A percentile compares a stretch with the other conserved stretches of the same genome.
These are phyloP conservation scores for Colinus virginianus DNA, from an alignment of 2,113 vertebrate species.

Conservation along the genomic window DNA sequence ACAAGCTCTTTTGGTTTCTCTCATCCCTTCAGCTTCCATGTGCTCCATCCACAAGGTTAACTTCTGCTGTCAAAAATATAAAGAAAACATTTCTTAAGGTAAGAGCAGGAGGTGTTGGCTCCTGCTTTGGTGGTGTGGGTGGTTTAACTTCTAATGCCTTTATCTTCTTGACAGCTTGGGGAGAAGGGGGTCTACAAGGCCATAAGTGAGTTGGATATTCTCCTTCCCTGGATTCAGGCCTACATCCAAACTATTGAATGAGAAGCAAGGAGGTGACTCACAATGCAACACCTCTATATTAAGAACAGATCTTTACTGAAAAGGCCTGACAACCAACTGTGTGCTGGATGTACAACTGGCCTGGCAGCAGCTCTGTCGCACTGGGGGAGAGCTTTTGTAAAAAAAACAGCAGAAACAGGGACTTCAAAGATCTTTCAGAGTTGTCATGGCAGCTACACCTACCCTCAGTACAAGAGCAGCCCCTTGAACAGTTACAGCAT, in stretches of 20 bases:
- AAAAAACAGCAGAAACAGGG: not conserved
- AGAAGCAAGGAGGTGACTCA: not conserved
- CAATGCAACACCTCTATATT: not conserved
- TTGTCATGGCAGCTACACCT: not conserved
- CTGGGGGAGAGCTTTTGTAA: not conserved
- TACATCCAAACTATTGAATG: slow-evolving; percentile 53
- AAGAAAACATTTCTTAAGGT: slow-evolving; percentile 72
- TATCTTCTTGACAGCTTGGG: slow-evolving; percentile 68
- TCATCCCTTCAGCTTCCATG: slow-evolving; percentile 66
- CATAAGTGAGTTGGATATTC: slow-evolving; percentile 76
- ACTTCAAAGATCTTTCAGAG: not conserved
- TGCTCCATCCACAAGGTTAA: slow-evolving; percentile 56
- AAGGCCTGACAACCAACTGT: not conserved
- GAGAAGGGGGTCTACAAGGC: slow-evolving; percentile 74
- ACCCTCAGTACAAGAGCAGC: not conserved
- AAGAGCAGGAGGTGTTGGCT: slow-evolving; percentile 19
- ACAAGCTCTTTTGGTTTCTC: not conserved
- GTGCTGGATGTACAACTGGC: rapidly evolving
- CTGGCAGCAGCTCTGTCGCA: rapidly evolving
- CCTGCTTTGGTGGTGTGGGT: not conserved
- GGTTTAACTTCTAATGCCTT: not conserved
- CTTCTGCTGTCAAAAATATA: slow-evolving; percentile 65
- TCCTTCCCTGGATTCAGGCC: slow-evolving; percentile 78
- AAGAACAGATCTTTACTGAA: not conserved
- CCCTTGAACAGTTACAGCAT: not conserved